Base-by-base conservation (phyloP, 2,113 vertebrate species). In the Heliornis fulica region DNA sequence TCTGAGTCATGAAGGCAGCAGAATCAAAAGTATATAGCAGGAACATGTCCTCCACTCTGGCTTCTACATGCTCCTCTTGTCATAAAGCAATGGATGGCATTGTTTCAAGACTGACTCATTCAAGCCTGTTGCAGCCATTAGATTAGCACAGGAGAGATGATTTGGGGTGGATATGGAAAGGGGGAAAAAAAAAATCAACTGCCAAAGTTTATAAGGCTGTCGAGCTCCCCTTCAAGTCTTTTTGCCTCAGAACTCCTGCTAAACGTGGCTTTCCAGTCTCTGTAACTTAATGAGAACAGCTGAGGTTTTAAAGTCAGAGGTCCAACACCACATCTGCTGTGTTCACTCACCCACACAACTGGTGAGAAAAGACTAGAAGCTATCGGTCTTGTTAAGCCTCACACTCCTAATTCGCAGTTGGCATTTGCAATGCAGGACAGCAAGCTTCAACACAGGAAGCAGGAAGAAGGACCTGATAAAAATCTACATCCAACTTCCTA, bases 1-100 rank as follows among this genome's bases (percentile, higher is more conserved):
- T 94, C 87, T 96, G 94, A 97, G 87, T 93, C 95, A 96, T 8
- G 54, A 88, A 91, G 63, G 89, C 70, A 93, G 61, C 12, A 81
- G 50, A 87, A 91, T 77, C 91, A 59, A 38, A 96, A 91, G 63
- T 46, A 80, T 65, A 72, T 4, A 94, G 70, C 78, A 94, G 53
- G 57, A 94, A 96, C 63, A 85, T 28, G 50, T 77, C 84, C 82
- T 51, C 87, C 74, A 91, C 19, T 29, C 53, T 53, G 59, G 60
- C 66, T 93, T 94, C 86, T 78, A 76, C 28, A 65, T 1, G 16
- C 34, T 91, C 25, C 65, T 81, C 87, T 80, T 74, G 54, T 79
- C 78, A 86, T 60, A 65, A 87, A 95, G 72, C 48, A 89, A 54
- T 91, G 74, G 45, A 91, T 36, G 25, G 40, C 34, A 78, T 60